Evolutionary conservation across 2,888 invertebrate species (phyloP).

Genomic region (Brachycybe producta): DNA sequence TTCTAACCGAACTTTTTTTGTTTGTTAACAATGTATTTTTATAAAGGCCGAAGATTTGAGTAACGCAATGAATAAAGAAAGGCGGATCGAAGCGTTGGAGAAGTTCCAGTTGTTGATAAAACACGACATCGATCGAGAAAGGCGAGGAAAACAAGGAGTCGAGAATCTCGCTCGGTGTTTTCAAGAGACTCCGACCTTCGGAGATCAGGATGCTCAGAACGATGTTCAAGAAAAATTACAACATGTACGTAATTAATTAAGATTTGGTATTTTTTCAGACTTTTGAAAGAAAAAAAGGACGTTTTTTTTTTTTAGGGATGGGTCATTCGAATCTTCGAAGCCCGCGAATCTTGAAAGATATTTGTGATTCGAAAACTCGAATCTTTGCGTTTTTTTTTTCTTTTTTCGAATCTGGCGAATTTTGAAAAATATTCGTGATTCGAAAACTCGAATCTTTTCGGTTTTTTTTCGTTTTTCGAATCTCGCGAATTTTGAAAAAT

Average conservation of each 20-base stretch:
- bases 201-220: conserved; percentile 75
- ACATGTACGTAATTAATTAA: conserved; percentile 53
- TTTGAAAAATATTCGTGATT: too few relatives aligned
- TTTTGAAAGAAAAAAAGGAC: not conserved
- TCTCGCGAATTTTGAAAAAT: too few relatives aligned
- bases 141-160: conserved; percentile 74
- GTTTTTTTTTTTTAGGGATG: too few relatives aligned
- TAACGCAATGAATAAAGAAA: conserved; percentile 79
- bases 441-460: too few relatives aligned
- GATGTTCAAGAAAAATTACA: conserved; percentile 83
- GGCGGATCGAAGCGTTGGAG: conserved; percentile 72
- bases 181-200: conserved; percentile 70
- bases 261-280: not conserved
- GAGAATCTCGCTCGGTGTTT: conserved; percentile 81
- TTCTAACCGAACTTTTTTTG: not conserved
- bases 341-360: too few relatives aligned
- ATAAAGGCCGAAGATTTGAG: conserved; percentile 75
- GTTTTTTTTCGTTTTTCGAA: too few relatives aligned
- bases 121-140: conserved; percentile 76
- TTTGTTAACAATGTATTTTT: too few relatives aligned
- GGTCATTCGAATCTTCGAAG: too few relatives aligned
- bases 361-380: too few relatives aligned
- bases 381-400: too few relatives aligned
- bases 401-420: too few relatives aligned
- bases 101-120: conserved; percentile 72